These are phyloP conservation scores for Corapipo altera DNA, from an alignment of 2,113 vertebrate genomes.

Conservation along the genomic window DNA sequence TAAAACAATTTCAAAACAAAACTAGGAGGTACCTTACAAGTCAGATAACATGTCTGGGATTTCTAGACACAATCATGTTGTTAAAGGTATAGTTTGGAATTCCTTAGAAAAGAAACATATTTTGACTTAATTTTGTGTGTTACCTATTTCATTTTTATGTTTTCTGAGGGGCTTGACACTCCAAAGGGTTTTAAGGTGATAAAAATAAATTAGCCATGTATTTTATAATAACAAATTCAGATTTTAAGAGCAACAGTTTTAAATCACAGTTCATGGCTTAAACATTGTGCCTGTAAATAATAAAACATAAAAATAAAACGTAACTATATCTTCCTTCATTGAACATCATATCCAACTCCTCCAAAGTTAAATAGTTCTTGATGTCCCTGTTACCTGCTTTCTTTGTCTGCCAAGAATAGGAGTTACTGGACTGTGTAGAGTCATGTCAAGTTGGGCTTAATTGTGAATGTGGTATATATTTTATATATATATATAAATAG, in stretches of 20 bases:
- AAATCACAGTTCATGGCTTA: neutral
- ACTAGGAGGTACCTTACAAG: neutral
- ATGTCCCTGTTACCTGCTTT: neutral
- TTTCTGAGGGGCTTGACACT: no score
- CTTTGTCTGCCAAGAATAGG: neutral
- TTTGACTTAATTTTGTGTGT: neutral
- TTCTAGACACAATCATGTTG: neutral
- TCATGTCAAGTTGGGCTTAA: neutral
- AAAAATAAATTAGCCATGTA: neutral
- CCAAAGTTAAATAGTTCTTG: neutral
- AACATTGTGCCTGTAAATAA: neutral
- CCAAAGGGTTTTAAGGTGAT: neutral
- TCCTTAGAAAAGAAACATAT: rapidly evolving
- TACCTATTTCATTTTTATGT: no score
- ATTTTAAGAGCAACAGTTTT: neutral
- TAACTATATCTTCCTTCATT: neutral
- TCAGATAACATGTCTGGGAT: neutral
- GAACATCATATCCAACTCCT: neutral
- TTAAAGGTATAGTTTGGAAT: neutral
- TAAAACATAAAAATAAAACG: neutral
- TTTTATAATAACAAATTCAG: neutral
- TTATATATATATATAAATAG: no score
- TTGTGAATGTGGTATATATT: neutral
- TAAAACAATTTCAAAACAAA: neutral
- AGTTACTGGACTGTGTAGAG: neutral